Conservation (phyloP, 2,888 invertebrate species). For the Sinotaia quadrata region DNA sequence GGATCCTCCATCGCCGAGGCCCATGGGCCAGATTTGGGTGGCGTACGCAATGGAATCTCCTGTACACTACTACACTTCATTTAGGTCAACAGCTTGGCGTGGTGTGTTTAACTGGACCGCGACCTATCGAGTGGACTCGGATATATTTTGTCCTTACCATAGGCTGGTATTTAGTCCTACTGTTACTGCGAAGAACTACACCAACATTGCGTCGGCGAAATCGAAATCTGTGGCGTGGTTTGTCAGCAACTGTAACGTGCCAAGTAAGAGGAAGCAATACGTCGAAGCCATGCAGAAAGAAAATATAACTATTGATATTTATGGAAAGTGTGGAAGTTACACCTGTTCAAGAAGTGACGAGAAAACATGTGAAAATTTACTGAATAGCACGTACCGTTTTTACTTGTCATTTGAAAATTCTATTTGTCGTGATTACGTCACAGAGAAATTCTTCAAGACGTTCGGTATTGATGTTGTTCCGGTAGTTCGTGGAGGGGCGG, state of each 20-base stretch:
- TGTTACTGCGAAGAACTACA: background rate
- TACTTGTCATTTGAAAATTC: slow-evolving; percentile 48
- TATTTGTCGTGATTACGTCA: slow-evolving; percentile 44
- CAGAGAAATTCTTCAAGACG: slow-evolving; percentile 41
- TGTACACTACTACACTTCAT: background rate
- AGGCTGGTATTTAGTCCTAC: background rate
- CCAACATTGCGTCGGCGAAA: slow-evolving; percentile 20
- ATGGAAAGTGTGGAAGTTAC: slow-evolving; percentile 50
- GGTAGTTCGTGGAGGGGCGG: slow-evolving; percentile 30
- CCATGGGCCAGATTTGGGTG: slow-evolving; percentile 34
- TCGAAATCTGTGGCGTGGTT: slow-evolving; percentile 46
- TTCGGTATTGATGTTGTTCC: slow-evolving; percentile 28
- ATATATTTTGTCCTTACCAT: slow-evolving; percentile 25
- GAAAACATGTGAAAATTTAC: too few species aligned
- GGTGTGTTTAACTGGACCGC: slow-evolving; percentile 32
- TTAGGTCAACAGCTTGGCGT: slow-evolving; percentile 10
- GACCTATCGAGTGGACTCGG: slow-evolving; percentile 32
- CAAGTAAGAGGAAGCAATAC: slow-evolving; percentile 40
- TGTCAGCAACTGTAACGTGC: slow-evolving; percentile 47
- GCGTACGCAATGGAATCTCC: slow-evolving; percentile 33
- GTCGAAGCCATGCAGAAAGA: slow-evolving; percentile 40
- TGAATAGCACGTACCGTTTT: slow-evolving; percentile 32
- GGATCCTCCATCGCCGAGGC: background rate
- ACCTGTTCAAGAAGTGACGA: too few species aligned
- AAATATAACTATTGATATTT: slow-evolving; percentile 44